Percentiles rank a stretch among this genome's conserved stretches.
Evolutionary conservation across 2,797 vertebrate genomes (phyloP).

Genomic region (Myotis daubentonii): DNA sequence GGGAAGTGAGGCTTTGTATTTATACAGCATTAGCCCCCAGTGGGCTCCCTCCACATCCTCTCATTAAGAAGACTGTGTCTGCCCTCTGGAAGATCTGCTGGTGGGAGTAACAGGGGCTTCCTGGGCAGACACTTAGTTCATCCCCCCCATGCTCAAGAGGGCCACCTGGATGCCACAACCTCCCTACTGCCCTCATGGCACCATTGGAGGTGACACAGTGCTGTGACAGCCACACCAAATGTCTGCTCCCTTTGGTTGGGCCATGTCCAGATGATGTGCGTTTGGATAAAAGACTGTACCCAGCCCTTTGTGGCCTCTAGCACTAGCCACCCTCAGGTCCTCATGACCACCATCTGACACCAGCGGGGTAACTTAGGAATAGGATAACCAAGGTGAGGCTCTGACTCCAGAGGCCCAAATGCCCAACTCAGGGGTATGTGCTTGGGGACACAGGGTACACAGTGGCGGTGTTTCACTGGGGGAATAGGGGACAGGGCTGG

Average conservation of each 20-base stretch:
- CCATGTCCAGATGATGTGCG: background rate
- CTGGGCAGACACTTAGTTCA: background rate
- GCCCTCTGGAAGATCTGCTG: background rate
- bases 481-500: background rate
- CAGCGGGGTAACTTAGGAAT: background rate
- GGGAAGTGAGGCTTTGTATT: background rate
- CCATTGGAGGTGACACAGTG: rapidly evolving
- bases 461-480: background rate
- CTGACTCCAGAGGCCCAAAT: background rate
- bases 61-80: background rate
- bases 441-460: background rate
- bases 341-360: background rate
- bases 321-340: background rate
- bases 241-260: background rate
- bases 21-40: background rate
- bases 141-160: background rate
- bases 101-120: background rate
- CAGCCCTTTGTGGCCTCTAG: background rate
- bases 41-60: background rate
- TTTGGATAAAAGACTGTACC: background rate
- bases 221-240: background rate
- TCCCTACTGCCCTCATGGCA: background rate
- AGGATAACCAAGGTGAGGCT: background rate
- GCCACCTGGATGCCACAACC: too few species aligned
- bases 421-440: too few species aligned